A percentile compares a stretch with the other conserved stretches of the same genome.
Evolutionary conservation across 2,888 invertebrate genomes (phyloP).

Genomic region (Thera obeliscata): DNA sequence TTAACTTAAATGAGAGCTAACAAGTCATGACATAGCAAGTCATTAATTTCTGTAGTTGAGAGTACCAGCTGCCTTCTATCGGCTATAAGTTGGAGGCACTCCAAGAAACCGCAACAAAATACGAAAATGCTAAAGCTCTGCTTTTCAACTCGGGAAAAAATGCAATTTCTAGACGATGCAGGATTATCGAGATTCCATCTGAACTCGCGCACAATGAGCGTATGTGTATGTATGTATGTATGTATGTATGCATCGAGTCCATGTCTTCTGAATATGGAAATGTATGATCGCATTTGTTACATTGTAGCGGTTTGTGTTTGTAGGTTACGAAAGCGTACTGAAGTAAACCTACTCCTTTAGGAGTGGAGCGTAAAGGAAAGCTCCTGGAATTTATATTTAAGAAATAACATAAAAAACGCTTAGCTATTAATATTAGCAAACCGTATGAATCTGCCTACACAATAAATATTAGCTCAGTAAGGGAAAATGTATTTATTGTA

Average conservation of each 20-base stretch:
- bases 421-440: too few relatives aligned
- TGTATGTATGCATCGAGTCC: constrained; percentile 38
- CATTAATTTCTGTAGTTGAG: too few relatives aligned
- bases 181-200: constrained; percentile 34
- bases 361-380: too few relatives aligned
- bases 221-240: constrained; percentile 34
- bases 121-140: constrained; percentile 32
- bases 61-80: constrained; percentile 10
- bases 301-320: constrained; percentile 6
- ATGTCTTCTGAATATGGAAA: constrained; percentile 21
- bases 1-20: too few relatives aligned
- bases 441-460: too few relatives aligned
- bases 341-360: too few relatives aligned
- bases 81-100: constrained; percentile 33
- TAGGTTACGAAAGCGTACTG: background rate
- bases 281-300: constrained; percentile 26
- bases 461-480: background rate
- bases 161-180: constrained; percentile 37
- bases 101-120: constrained; percentile 41
- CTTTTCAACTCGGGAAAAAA: constrained; percentile 38
- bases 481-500: background rate
- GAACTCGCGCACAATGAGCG: constrained; percentile 14
- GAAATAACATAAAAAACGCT: too few relatives aligned
- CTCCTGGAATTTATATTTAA: too few relatives aligned
- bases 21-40: too few relatives aligned